Conservation (phyloP, 2,113 vertebrate genomes). For the Rostratula benghalensis region DNA sequence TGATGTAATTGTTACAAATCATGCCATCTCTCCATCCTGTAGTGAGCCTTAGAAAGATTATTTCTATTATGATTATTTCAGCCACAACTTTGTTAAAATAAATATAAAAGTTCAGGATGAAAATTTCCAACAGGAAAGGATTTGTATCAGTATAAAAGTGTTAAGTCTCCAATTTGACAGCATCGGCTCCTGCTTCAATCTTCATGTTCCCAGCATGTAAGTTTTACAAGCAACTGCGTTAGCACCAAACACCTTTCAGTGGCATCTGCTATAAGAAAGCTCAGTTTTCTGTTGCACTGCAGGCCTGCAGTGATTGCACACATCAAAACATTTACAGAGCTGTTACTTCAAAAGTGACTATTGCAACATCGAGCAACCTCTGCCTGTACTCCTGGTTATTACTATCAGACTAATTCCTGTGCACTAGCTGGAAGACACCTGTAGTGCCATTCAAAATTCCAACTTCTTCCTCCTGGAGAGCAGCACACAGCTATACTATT, state of each 20-base stretch:
- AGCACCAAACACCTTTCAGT: not conserved
- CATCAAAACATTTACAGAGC: not conserved
- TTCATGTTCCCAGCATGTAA: not conserved
- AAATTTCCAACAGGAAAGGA: not conserved
- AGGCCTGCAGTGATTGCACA: not conserved
- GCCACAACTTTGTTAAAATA: not conserved
- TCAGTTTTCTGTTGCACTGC: not conserved
- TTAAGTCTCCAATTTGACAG: not conserved
- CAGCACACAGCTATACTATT: fast-evolving
- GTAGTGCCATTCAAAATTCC: not conserved
- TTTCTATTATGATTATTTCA: not conserved
- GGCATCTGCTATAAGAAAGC: not conserved
- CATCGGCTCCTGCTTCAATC: not conserved
- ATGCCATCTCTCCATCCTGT: not conserved
- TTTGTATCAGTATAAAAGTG: not conserved
- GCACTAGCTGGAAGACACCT: not conserved
- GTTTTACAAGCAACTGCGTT: not conserved
- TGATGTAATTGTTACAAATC: not conserved
- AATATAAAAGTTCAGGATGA: not conserved
- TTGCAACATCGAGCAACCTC: not conserved
- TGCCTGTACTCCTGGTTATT: not conserved
- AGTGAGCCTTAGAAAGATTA: not conserved
- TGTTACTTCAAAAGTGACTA: not conserved
- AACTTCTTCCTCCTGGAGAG: not conserved
- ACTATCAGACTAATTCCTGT: not conserved